Evolutionary conservation across 2,113 vertebrate genomes (phyloP), one percentile per base, ranked within the genome.

Genomic region (Jacana jacana): DNA sequence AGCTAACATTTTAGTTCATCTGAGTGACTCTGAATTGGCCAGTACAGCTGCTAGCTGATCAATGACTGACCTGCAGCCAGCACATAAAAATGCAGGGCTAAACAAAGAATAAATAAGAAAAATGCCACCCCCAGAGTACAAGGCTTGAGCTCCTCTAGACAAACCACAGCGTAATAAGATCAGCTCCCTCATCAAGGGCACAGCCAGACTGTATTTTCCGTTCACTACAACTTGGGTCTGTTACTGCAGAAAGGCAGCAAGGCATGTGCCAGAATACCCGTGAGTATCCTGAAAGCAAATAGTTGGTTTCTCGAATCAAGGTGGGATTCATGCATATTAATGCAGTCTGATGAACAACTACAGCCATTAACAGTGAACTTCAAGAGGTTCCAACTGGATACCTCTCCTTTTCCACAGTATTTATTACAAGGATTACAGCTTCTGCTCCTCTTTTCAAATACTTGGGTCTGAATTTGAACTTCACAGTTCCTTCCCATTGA

Each of bases 11-110:
- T 73, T 37, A 76, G 82, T 90, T 93, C 66, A 86, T 39, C 64
- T 83, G 9, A 75, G 65, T 30, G 73, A 51, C 81, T 94, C 37
- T n/a, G 65, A 94, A 83, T 37, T 93, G 94, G 89, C 71, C 85
- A 58, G 40, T 35, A 54, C 44, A 89, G 87, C 81, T 95, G 91
- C 91, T 91, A 91, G 89, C 93, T 86, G 91, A 94, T 85, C 76
- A 93, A 16, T 6, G 33, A 42, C 85, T 57, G 88, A 95, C 75
- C 88, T 68, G 87, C 49, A 91, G 82, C 87, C 79, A 90, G 81
- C 49, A 82, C 0, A 1, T 87, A 83, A 94, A 77, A 97, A 96
- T 22, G 52, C 83, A 84, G 44, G 61, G 86, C 49, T 81, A 75
- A 89, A 76, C 77, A 88, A 73, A 75, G 90, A 81, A 57, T 52